A percentile compares a stretch with the other conserved stretches of the same genome.
Evolutionary conservation across 2,113 vertebrate genomes (phyloP).

Genomic region (Gopherus flavomarginatus): DNA sequence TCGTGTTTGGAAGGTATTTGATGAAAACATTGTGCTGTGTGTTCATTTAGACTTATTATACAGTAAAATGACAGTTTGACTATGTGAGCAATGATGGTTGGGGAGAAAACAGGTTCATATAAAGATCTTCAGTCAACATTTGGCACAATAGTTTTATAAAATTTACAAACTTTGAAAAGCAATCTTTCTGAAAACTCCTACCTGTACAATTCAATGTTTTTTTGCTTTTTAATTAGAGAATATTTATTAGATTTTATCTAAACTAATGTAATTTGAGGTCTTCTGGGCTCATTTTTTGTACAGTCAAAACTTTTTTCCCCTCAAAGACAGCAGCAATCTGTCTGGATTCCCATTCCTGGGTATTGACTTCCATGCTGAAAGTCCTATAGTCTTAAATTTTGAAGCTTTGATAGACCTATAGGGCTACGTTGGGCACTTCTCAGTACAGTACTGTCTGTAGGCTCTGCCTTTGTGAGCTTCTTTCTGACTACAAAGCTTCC

Average conservation of each 20-base stretch:
- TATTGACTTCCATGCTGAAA: background rate
- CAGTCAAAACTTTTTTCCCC: background rate
- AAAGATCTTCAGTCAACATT: slow-evolving; percentile 21
- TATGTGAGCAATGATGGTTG: slow-evolving; percentile 33
- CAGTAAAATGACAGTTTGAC: slow-evolving; percentile 21
- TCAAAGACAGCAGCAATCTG: background rate
- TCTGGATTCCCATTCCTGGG: background rate
- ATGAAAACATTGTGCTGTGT: slow-evolving; percentile 18
- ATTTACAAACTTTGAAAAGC: background rate
- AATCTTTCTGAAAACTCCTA: slow-evolving; percentile 41
- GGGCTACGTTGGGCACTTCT: background rate
- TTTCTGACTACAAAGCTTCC: background rate
- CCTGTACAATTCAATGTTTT: background rate
- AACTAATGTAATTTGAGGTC: background rate
- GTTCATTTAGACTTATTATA: slow-evolving; percentile 39
- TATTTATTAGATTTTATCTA: background rate
- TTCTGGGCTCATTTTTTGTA: slow-evolving; percentile 27
- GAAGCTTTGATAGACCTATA: background rate
- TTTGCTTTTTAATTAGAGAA: background rate
- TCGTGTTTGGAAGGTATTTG: slow-evolving; percentile 12
- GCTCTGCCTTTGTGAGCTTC: background rate
- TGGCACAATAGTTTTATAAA: slow-evolving; percentile 17
- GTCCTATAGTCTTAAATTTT: background rate
- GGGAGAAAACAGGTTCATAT: slow-evolving; percentile 36
- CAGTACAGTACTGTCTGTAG: background rate